Evolutionary conservation across 64 coral and sea anemone species (phyloP).

Genomic region (Acropora tenuis): DNA sequence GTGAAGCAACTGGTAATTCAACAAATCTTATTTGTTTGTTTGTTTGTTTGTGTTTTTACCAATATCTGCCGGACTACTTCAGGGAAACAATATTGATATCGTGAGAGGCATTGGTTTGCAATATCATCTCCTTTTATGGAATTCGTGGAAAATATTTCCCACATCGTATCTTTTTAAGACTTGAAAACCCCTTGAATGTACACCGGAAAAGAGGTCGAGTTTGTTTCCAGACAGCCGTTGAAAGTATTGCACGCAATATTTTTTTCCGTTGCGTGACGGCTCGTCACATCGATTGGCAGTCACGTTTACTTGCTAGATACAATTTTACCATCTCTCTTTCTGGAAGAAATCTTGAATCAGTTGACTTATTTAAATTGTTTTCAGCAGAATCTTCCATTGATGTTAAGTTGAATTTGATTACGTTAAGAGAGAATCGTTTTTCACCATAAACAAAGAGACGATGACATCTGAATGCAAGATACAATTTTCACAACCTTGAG

Average conservation of each 20-base stretch:
- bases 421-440: not conserved
- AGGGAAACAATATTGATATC: no score
- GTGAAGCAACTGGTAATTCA: no score
- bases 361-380: not conserved
- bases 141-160: not conserved
- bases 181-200: no score
- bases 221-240: not conserved
- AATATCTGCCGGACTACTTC: no score
- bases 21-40: no score
- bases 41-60: no score
- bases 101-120: not conserved
- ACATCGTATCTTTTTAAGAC: no score
- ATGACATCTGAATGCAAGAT: not conserved
- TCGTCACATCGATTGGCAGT: not conserved
- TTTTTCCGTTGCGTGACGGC: not conserved
- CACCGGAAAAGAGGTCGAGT: not conserved
- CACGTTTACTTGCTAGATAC: no score
- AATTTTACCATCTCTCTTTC: not conserved
- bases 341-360: not conserved
- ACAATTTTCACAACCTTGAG: not conserved
- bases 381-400: not conserved
- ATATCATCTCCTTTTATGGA: no score
- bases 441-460: not conserved
- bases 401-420: not conserved
- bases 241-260: slow-evolving; percentile 14